Conservation (phyloP, 2,797 vertebrate genomes). For the Sebastes goodei region DNA sequence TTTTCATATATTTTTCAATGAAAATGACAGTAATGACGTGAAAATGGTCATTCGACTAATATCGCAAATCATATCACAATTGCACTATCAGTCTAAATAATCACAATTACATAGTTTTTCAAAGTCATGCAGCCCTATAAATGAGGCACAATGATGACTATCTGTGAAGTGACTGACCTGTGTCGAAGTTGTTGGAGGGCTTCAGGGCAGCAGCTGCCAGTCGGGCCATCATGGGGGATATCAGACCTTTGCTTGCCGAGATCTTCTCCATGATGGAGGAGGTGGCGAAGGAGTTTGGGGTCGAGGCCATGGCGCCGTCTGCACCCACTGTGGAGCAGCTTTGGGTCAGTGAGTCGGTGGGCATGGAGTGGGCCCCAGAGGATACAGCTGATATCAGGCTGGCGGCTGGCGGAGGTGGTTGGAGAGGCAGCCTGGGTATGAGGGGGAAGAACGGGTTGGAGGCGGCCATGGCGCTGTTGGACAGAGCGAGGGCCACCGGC, state of each 20-base stretch:
- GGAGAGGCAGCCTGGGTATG: constrained; percentile 87
- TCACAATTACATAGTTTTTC: too few species aligned
- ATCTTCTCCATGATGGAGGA: constrained; percentile 98
- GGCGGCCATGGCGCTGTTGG: constrained; percentile 85
- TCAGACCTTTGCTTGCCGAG: constrained; percentile 97
- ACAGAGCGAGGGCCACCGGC: constrained; percentile 92
- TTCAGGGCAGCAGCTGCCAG: constrained; percentile 96
- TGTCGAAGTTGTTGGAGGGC: constrained; percentile 86
- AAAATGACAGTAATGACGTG: too few species aligned
- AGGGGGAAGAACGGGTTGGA: constrained; percentile 92
- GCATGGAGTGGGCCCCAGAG: constrained; percentile 82
- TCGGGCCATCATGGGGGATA: constrained; percentile 99
- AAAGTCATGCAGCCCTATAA: not conserved
- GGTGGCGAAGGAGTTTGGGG: constrained; percentile 86
- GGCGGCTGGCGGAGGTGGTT: constrained; percentile 86
- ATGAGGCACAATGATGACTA: not conserved
- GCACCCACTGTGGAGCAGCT: constrained; percentile 84
- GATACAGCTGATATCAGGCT: constrained; percentile 85
- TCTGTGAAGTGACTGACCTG: constrained; percentile 80
- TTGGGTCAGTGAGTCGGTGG: constrained; percentile 86
- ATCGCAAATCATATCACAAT: too few species aligned
- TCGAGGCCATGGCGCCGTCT: constrained; percentile 80
- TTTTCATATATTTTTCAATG: too few species aligned
- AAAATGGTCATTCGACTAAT: too few species aligned
- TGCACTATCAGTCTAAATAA: too few species aligned